Evolutionary conservation across 2,888 invertebrate species (phyloP), one percentile per base, ranked within the genome.

Genomic region (Noctua pronuba): DNA sequence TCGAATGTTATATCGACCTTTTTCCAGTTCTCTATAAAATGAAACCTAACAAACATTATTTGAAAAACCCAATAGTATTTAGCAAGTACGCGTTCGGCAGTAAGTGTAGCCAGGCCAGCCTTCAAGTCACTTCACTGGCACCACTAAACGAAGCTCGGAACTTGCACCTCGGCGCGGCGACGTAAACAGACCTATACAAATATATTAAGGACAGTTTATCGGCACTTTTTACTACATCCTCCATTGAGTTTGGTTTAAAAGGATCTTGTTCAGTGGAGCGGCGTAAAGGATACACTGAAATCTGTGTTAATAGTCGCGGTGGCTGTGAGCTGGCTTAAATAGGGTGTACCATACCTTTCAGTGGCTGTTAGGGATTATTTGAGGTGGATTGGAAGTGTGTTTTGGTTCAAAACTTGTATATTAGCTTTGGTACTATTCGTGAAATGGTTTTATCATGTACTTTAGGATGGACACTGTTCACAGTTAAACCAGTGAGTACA

Each of bases 141-240:
- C 67, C 28, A 41, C 66, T 71, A 70, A 78, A 80, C 78, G 83
- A 83, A 86, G 79, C 75, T 67, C 67, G 74, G n/a, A 75, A 80
- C 80, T 81, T 82, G 70, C 71, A 83, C 74, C 64, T 67, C 35
- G 11, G 70, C 77, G 67, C 35, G 11, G 70, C 77, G 67, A 80
- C 73, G 85, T 85, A 88, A 85, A 88, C 88, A 84, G 52, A 83
- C 87, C 82, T 84, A 84, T 77, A 83, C 84, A 87, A 85, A 87
- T 84, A 88, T 88, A 84, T 85, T 85, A 77, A 58, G 68, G 77
- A 44, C 82, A 83, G 78, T 88, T 88, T 88, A 88, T 84, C 80
- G 78, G 18, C 58, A 64, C 81, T 81, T 86, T 86, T 88, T 88
- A 80, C 78, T 77, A 78, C 60, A 77, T 70, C 75, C 80, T 82